These are phyloP conservation scores for Entelurus aequoreus DNA, from an alignment of 2,113 vertebrate genomes.

Conservation along the genomic window DNA sequence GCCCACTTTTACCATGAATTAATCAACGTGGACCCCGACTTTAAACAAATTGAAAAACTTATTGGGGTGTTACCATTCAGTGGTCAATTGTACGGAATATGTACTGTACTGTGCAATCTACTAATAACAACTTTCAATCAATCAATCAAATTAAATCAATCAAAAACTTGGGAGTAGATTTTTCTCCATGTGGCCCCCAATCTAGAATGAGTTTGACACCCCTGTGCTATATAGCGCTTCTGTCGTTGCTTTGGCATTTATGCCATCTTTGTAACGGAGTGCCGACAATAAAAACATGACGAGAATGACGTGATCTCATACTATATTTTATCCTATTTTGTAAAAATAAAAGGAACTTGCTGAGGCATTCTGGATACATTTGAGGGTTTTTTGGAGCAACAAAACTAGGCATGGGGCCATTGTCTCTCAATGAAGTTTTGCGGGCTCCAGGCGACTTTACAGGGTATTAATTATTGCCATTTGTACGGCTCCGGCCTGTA, in stretches of 20 bases:
- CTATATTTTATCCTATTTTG: constrained; percentile 49
- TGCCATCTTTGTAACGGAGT: not conserved
- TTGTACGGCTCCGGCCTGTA: constrained; percentile 7
- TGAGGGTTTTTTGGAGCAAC: constrained; percentile 36
- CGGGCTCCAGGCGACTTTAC: constrained; percentile 5
- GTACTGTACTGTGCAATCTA: too few relatives aligned
- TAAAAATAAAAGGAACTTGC: constrained; percentile 39
- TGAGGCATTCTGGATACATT: constrained; percentile 48
- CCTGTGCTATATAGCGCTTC: not conserved
- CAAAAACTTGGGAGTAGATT: too few relatives aligned
- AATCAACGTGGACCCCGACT: too few relatives aligned
- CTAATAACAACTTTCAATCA: too few relatives aligned
- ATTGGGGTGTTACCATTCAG: too few relatives aligned
- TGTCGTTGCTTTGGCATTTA: not conserved
- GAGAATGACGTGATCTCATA: constrained; percentile 12
- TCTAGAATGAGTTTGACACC: too few relatives aligned
- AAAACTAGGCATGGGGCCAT: not conserved
- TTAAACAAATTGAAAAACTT: too few relatives aligned
- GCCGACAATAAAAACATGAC: constrained; percentile 13
- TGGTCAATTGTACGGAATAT: too few relatives aligned
- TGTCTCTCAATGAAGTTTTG: constrained; percentile 1
- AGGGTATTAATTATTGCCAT: not conserved
- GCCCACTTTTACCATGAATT: too few relatives aligned
- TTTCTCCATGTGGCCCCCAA: too few relatives aligned
- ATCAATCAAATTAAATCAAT: too few relatives aligned